Evolutionary conservation across 2,113 vertebrate species (phyloP).

Genomic region (Microtus montanus): DNA sequence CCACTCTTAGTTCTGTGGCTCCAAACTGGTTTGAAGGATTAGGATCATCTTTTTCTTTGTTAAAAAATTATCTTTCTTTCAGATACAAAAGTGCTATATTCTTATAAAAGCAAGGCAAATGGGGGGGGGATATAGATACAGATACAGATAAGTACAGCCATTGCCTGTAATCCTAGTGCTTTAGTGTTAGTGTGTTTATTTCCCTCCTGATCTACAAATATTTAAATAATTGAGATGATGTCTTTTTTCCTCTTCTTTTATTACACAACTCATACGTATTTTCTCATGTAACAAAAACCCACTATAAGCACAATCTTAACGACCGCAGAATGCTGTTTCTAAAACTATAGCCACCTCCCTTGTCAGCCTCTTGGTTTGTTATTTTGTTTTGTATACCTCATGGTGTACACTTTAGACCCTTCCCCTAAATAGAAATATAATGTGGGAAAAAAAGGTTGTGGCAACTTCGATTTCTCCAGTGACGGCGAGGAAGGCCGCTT

Average conservation of each 20-base stretch:
- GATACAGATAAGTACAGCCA: background rate
- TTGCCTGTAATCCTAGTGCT: background rate
- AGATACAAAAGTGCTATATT: slow-evolving; percentile 24
- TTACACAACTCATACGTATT: slow-evolving; percentile 19
- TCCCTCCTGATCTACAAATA: slow-evolving; percentile 24
- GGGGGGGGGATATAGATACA: background rate
- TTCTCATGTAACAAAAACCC: slow-evolving; percentile 46
- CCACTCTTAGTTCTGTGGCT: slow-evolving; percentile 39
- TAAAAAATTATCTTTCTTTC: slow-evolving; percentile 23
- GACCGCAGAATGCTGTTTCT: background rate
- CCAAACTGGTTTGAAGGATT: slow-evolving; percentile 53
- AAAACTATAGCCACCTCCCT: background rate
- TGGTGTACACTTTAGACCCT: background rate
- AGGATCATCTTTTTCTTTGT: slow-evolving; percentile 43
- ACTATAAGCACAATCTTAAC: slow-evolving; percentile 51
- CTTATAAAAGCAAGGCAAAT: slow-evolving; percentile 54
- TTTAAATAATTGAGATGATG: slow-evolving; percentile 45
- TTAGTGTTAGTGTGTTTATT: slow-evolving; percentile 43
- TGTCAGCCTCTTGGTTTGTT: background rate
- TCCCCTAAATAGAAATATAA: slow-evolving; percentile 41
- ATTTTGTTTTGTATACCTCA: background rate
- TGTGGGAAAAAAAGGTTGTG: background rate
- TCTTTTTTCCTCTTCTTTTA: slow-evolving; percentile 35
- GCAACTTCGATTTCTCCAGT: background rate
- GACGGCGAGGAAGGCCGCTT: background rate